Evolutionary conservation across 2,797 vertebrate species (phyloP).

Genomic region (Gymnopithys bicolor): DNA sequence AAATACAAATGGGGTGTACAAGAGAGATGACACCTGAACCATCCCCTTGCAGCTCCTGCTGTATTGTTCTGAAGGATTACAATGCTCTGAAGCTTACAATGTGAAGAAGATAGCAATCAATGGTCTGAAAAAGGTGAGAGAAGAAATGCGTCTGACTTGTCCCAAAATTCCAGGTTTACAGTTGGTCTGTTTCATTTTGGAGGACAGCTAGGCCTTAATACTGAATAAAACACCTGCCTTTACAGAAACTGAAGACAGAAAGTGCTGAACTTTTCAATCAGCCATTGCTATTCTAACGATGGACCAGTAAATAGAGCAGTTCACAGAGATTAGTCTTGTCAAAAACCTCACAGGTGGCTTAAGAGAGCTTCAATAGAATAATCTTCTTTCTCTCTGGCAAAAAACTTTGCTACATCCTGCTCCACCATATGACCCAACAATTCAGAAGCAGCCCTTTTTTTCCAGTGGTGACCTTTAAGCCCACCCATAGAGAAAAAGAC

Average conservation of each 20-base stretch:
- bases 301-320: background rate
- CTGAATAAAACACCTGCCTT: background rate
- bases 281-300: background rate
- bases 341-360: background rate
- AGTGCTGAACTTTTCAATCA: background rate
- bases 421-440: background rate
- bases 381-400: background rate
- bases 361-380: background rate
- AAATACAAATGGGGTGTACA: background rate
- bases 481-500: background rate
- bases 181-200: background rate
- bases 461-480: background rate
- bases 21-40: background rate
- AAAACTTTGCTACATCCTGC: background rate
- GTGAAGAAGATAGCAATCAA: background rate
- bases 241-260: background rate
- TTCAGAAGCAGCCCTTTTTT: background rate
- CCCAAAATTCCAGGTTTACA: background rate
- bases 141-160: background rate
- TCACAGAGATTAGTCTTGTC: background rate
- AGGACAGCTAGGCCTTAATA: background rate
- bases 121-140: background rate
- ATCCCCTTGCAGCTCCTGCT: background rate
- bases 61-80: background rate
- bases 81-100: background rate